A percentile compares a stretch with the other conserved stretches of the same genome.
phyloP scores from a whole-genome alignment of 2,888 invertebrate species.

The Nomada flava region DNA sequence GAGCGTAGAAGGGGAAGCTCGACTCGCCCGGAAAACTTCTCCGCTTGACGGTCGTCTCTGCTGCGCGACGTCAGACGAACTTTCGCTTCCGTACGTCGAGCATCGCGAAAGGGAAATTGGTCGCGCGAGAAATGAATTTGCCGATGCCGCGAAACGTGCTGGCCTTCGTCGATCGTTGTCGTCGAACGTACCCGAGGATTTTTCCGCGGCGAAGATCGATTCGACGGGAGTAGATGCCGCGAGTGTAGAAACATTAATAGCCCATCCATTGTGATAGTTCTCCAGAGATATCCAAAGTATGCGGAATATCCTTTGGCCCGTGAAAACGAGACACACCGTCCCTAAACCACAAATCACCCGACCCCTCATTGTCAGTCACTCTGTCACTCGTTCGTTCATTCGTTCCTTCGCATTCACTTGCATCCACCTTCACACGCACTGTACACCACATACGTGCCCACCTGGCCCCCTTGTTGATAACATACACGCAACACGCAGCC shows the following conservation, averaged over 20 bases:
- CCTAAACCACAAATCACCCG: constrained; percentile 30
- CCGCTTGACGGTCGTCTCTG: background rate
- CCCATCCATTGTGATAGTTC: constrained; percentile 66
- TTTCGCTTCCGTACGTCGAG: constrained; percentile 26
- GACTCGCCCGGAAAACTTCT: constrained; percentile 43
- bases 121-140: constrained; percentile 12
- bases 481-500: constrained; percentile 65
- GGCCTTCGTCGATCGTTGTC: background rate
- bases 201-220: constrained; percentile 51
- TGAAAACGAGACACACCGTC: constrained; percentile 51
- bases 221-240: constrained; percentile 58
- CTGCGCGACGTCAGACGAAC: background rate
- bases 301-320: constrained; percentile 44
- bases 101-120: constrained; percentile 19
- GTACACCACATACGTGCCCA: constrained; percentile 56
- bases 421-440: constrained; percentile 71
- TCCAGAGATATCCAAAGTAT: constrained; percentile 48
- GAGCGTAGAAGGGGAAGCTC: constrained; percentile 13
- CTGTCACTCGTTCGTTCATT: constrained; percentile 69
- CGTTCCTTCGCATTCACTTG: constrained; percentile 72
- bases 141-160: constrained; percentile 9
- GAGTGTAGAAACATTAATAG: constrained; percentile 66
- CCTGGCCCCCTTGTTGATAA: constrained; percentile 44
- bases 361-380: constrained; percentile 50
- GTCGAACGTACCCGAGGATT: constrained; percentile 23